Conservation (phyloP, 2,797 vertebrate species). For the Huso huso region DNA sequence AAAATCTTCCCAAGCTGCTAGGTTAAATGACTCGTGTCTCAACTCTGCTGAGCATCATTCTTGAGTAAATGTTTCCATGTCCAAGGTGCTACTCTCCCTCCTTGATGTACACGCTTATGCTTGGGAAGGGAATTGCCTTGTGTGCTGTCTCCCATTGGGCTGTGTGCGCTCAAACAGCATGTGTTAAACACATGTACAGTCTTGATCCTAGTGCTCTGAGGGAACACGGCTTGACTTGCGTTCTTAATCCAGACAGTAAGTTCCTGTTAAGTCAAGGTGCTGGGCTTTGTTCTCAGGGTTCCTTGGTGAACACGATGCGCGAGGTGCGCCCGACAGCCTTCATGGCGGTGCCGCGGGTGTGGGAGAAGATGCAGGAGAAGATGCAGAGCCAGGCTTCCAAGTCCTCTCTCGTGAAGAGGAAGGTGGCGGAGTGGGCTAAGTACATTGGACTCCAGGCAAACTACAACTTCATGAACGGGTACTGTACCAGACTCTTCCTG, state of each 20-base stretch:
- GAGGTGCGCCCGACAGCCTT: slow-evolving; percentile 62
- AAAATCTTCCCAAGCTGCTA: not conserved
- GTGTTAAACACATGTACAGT: too few relatives aligned
- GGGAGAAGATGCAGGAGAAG: slow-evolving; percentile 73
- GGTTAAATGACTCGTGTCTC: not conserved
- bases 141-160: too few relatives aligned
- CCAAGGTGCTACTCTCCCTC: too few relatives aligned
- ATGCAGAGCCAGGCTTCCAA: slow-evolving; percentile 54
- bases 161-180: too few relatives aligned
- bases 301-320: slow-evolving; percentile 54
- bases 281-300: slow-evolving; percentile 41
- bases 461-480: slow-evolving; percentile 63
- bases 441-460: slow-evolving; percentile 56
- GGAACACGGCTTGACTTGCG: too few relatives aligned
- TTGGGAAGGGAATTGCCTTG: too few relatives aligned
- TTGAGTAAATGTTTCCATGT: too few relatives aligned
- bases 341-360: slow-evolving; percentile 66
- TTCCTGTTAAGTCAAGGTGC: too few relatives aligned
- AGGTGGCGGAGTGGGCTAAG: slow-evolving; percentile 57
- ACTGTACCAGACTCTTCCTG: not conserved
- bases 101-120: too few relatives aligned
- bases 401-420: slow-evolving; percentile 46
- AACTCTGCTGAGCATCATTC: too few relatives aligned
- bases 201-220: too few relatives aligned
- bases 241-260: too few relatives aligned